Evolutionary conservation across 2,888 invertebrate genomes (phyloP).

Genomic region (Tipula unca): DNA sequence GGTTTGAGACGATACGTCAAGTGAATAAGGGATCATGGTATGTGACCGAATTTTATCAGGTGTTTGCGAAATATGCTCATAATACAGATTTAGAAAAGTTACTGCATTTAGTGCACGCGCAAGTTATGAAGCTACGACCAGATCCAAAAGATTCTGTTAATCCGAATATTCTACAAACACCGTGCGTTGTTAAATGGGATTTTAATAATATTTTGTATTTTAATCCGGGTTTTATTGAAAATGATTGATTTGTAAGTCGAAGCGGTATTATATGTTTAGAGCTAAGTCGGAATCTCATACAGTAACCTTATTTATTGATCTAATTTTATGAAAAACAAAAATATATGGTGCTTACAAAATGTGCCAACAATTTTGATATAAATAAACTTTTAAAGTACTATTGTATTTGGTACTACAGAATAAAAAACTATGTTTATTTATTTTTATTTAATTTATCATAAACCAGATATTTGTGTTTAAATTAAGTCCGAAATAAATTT

Average conservation of each 20-base stretch:
- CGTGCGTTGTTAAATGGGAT: background rate
- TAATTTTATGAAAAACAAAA: background rate
- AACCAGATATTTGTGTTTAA: no score
- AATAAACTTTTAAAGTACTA: background rate
- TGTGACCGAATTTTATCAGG: conserved; percentile 16
- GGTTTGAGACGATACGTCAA: background rate
- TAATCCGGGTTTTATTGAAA: background rate
- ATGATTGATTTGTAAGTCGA: background rate
- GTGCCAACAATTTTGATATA: background rate
- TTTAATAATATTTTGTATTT: background rate
- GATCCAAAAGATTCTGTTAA: background rate
- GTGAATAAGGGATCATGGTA: background rate
- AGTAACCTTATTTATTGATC: background rate
- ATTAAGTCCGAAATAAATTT: no score
- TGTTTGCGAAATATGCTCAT: background rate
- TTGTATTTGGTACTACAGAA: no score
- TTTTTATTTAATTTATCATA: no score
- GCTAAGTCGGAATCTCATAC: background rate
- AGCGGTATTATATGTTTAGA: background rate
- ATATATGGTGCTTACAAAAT: background rate
- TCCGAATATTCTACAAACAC: background rate
- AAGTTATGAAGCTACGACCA: background rate
- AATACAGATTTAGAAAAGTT: background rate
- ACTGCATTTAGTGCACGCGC: background rate
- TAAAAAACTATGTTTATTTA: no score